Evolutionary conservation across 23 tunicate species (phyloP).

Genomic region (Halocynthia aurantium): DNA sequence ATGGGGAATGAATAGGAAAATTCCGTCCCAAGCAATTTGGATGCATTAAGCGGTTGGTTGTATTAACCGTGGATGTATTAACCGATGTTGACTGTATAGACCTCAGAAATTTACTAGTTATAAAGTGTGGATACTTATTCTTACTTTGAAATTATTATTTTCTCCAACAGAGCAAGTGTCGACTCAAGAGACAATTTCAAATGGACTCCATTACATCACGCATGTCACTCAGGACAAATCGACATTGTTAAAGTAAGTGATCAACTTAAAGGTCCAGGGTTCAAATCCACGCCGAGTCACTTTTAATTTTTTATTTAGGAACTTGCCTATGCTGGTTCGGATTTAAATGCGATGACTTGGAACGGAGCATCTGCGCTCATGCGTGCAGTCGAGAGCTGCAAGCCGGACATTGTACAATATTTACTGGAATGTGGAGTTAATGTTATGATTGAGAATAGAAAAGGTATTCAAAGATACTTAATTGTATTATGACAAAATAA

Average conservation of each 20-base stretch:
- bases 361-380: constrained; percentile 86
- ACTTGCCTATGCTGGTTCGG: constrained; percentile 71
- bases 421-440: constrained; percentile 70
- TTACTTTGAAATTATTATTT: neutral
- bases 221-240: constrained; percentile 86
- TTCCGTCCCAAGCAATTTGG: too few relatives aligned
- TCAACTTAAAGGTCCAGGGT: too few relatives aligned
- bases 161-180: constrained; percentile 78
- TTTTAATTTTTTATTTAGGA: constrained; percentile 28
- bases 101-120: too few relatives aligned
- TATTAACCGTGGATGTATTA: too few relatives aligned
- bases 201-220: constrained; percentile 95
- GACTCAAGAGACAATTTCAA: constrained; percentile 86
- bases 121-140: too few relatives aligned
- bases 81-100: neutral
- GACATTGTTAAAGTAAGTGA: constrained; percentile 81
- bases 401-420: constrained; percentile 64
- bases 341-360: constrained; percentile 88
- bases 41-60: too few relatives aligned
- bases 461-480: constrained; percentile 37
- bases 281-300: neutral
- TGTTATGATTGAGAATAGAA: constrained; percentile 61
- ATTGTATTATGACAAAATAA: neutral
- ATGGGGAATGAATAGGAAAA: too few relatives aligned
- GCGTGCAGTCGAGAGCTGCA: constrained; percentile 90